Percentiles rank a stretch among this genome's conserved stretches.
Evolutionary conservation across 2,113 vertebrate species (phyloP).

Genomic region (Melanocharis versteri): DNA sequence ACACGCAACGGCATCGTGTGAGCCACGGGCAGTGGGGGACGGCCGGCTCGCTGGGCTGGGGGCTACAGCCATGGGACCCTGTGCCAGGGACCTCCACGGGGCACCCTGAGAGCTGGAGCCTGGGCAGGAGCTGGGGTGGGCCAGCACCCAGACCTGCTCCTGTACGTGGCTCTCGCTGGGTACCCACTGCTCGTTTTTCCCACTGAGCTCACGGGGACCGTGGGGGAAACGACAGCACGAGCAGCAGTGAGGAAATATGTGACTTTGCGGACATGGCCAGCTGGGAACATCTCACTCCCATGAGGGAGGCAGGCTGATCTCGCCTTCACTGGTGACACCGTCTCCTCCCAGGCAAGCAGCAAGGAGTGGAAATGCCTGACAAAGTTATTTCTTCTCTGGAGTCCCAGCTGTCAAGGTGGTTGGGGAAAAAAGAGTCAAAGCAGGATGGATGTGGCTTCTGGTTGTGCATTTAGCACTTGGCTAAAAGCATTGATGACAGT

Average conservation of each 20-base stretch:
- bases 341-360: not conserved
- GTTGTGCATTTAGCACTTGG: not conserved
- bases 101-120: not conserved
- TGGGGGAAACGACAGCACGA: not conserved
- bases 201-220: accelerated
- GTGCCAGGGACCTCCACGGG: accelerated
- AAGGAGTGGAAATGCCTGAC: not conserved
- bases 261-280: not conserved
- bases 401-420: not conserved
- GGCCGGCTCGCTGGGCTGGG: accelerated
- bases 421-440: not conserved
- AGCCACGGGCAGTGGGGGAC: accelerated
- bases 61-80: not conserved
- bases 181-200: not conserved
- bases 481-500: not conserved
- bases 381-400: not conserved
- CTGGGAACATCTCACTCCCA: accelerated
- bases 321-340: accelerated
- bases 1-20: slow-evolving; percentile 63
- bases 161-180: accelerated
- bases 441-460: not conserved
- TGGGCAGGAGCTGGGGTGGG: not conserved
- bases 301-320: not conserved
- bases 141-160: not conserved
- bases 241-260: not conserved